A percentile compares a stretch with the other conserved stretches of the same genome.
These are phyloP conservation scores for Melospiza melodia DNA, from an alignment of 2,113 vertebrate species.

Conservation along the genomic window DNA sequence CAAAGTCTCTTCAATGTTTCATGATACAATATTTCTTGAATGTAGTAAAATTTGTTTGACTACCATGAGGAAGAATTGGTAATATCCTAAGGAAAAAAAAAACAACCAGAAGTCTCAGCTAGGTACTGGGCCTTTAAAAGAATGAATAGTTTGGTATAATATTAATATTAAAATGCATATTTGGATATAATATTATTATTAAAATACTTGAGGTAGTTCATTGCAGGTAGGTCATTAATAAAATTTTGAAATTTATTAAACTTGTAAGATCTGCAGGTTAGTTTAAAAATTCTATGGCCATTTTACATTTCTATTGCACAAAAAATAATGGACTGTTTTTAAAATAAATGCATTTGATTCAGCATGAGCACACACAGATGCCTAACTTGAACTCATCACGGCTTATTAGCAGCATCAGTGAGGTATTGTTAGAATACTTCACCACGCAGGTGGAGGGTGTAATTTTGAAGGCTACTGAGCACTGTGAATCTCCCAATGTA, in stretches of 20 bases:
- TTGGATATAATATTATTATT: neutral
- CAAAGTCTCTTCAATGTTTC: neutral
- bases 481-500: conserved; percentile 30
- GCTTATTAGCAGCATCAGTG: neutral
- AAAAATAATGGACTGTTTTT: neutral
- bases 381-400: neutral
- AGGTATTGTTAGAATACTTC: neutral
- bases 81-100: neutral
- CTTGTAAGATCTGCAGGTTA: neutral
- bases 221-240: neutral
- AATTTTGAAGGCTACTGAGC: conserved; percentile 49
- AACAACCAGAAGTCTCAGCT: neutral
- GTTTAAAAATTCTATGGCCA: neutral
- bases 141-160: neutral
- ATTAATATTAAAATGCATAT: neutral
- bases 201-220: neutral
- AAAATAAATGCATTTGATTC: neutral
- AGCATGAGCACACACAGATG: neutral
- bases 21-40: neutral
- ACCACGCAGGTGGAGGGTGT: conserved; percentile 13
- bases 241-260: neutral
- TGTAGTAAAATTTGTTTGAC: neutral
- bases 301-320: neutral
- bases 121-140: neutral
- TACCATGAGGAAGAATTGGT: neutral